Base-by-base conservation (phyloP, 2,113 vertebrate genomes). In the Dermatemys mawii region DNA sequence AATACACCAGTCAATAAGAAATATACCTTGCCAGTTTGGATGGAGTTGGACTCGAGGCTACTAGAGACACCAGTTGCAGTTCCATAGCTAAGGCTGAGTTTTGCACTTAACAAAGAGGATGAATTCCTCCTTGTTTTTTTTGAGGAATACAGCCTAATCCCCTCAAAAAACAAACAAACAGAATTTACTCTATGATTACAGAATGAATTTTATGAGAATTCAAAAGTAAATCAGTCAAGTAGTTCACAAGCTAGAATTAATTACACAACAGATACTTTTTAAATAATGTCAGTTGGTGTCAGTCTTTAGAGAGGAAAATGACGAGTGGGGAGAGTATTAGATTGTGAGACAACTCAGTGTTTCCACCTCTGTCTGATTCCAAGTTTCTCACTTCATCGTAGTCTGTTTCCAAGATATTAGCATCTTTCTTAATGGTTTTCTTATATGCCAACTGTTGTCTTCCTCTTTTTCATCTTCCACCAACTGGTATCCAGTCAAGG, bases 11-110 rank as follows among this genome's bases (percentile, higher is more conserved):
- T 75, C 32, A 90, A 51, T 26, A 8, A 79, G 78, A 87, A 22
- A 67, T 60, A 35, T 32, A 6, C 83, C 90, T 89, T 87, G 17
- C 84, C 51, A 70, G 29, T 81, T 73, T 92, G 75, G 35, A 22
- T 88, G 51, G 81, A n/a, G 1, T 76, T 73, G 27, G 32, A 60
- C 89, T 90, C 76, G 79, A 82, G 73, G 27, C 86, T 22, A 41
- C 22, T n/a, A 88, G 78, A 63, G 35, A 86, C 83, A 50, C 10
- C 32, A 90, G 41, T 24, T 26, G 35, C 17, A 54, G 16, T 16
- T 53, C 11, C 81, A 10, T 26, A 80, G 70, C 53, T 70, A 55
- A 84, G 49, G 21, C 35, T 53, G 35, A 53, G 3, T 91, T 93
- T 88, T 93, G 5, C 88, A 22, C 60, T 86, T 84, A 67, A 11